Percentiles rank a stretch among this genome's conserved stretches.
Evolutionary conservation across 2,888 invertebrate species (phyloP).

Genomic region (Amblyjoppa proteus): DNA sequence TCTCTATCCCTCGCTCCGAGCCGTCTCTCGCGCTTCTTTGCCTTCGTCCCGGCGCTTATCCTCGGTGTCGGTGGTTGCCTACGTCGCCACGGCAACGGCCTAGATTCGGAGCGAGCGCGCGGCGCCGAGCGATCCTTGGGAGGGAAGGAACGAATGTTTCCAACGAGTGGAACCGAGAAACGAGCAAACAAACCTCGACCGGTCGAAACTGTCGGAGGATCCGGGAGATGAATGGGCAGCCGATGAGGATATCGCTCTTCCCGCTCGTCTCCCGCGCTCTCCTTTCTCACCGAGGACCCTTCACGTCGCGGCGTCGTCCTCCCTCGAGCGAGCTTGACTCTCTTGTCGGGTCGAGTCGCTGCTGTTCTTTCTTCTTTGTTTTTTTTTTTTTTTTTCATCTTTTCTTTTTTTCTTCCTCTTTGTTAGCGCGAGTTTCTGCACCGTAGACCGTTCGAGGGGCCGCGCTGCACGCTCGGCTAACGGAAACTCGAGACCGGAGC

Average conservation of each 20-base stretch:
- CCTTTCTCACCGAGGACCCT: conserved; percentile 1
- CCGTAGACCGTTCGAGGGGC: conserved; percentile 8
- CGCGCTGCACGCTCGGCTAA: conserved; percentile 9
- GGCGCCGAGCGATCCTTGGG: conserved; percentile 48
- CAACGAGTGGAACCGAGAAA: conserved; percentile 34
- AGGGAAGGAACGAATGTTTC: conserved; percentile 43
- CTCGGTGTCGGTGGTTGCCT: conserved; percentile 71
- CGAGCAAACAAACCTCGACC: conserved; percentile 22
- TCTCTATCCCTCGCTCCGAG: conserved; percentile 27
- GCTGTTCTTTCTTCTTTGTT: neutral
- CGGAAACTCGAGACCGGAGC: conserved; percentile 55
- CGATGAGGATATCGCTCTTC: conserved; percentile 23
- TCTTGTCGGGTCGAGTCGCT: conserved; percentile 14
- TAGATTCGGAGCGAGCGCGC: conserved; percentile 73
- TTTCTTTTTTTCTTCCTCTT: conserved; percentile 8
- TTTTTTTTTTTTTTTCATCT: neutral
- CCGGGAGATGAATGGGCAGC: conserved; percentile 21
- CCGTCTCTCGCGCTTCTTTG: conserved; percentile 41
- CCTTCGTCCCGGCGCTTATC: conserved; percentile 62
- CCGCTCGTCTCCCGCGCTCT: conserved; percentile 4
- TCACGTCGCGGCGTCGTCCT: conserved; percentile 5
- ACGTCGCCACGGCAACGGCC: conserved; percentile 79
- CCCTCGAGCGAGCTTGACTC: conserved; percentile 27
- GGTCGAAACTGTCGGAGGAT: conserved; percentile 13
- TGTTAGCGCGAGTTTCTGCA: conserved; percentile 50